Percentiles rank a stretch among this genome's conserved stretches.
Evolutionary conservation across 1,140 invertebrate species (phyloP).

Genomic region (Bombus ignitus): DNA sequence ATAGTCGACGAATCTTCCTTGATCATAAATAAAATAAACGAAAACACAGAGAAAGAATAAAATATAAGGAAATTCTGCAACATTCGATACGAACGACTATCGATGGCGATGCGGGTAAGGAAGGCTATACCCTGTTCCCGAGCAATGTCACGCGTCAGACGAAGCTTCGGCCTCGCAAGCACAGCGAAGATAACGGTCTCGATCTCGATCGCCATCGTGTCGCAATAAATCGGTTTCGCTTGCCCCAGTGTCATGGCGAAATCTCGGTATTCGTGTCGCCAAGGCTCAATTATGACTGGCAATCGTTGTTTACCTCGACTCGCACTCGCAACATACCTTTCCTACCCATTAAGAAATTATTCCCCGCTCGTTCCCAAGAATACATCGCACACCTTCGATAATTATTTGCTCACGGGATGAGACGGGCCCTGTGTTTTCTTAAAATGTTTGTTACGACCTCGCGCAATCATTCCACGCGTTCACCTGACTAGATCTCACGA

Average conservation of each 20-base stretch:
- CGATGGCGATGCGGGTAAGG: no score
- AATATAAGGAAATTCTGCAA: not conserved
- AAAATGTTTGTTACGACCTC: constrained; percentile 36
- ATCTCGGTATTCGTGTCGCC: constrained; percentile 49
- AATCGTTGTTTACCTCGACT: constrained; percentile 40
- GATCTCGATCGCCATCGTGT: constrained; percentile 32
- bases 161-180: not conserved
- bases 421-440: not conserved
- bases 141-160: constrained; percentile 1
- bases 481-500: not conserved
- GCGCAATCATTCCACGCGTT: constrained; percentile 5
- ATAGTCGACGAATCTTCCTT: not conserved
- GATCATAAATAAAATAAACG: not conserved
- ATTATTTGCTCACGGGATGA: not conserved
- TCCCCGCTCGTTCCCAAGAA: not conserved
- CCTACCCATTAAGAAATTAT: constrained; percentile 11
- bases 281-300: constrained; percentile 38
- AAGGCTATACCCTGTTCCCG: no score
- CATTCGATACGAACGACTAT: not conserved
- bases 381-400: not conserved
- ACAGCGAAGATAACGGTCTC: constrained; percentile 2
- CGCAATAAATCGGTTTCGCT: constrained; percentile 49
- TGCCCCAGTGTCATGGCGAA: constrained; percentile 56
- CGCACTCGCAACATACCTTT: not conserved
- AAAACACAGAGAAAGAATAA: not conserved